Base-by-base conservation (phyloP, 2,113 vertebrate species). In the Camelus dromedarius region DNA sequence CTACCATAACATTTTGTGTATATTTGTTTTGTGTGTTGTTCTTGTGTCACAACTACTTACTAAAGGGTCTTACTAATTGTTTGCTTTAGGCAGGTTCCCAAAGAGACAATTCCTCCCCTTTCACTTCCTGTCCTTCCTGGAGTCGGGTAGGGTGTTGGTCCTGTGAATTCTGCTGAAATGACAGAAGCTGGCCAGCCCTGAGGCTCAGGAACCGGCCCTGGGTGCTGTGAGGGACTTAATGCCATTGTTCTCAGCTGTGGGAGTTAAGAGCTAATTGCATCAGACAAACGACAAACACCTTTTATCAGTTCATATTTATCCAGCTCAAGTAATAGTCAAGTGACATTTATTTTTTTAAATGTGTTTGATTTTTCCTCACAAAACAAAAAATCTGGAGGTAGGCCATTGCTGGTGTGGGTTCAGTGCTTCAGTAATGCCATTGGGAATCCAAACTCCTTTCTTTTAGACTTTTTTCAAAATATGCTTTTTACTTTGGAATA, bases 301-400 rank as follows among this genome's bases (percentile, higher is more conserved):
- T 58, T 95, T 95, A 85, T 91, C 76, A 91, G 56, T 62, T 91
- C 32, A 70, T 66, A 50, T 56, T 92, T 77, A 70, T 87, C 96
- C 32, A 69, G 10, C 60, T 85, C 52, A 89, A 81, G 46, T 75
- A 76, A 72, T 60, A 77, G 20, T 32, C 83, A 60, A 38, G 8
- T 93, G 69, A 60, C n/a, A 60, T 66, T 90, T 38, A 42, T n/a
- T 72, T 58, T 72, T 28, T 12, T 86, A 48, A 89, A 83, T 16
- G 2, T 35, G 11, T 70, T 94, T 94, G 72, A 16, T 64, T 96
- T 91, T 91, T 79, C 67, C 67, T 79, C 32, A 80, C 18, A 6
- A 28, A 94, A 90, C 16, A 76, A 81, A 60, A 95, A 91, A 66
- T 83, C 46, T 95, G 50, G 22, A 72, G 22, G 24, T 70, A 50